These are phyloP conservation scores for Galaxea fascicularis DNA, from an alignment of 92 coral and sea anemone species.

Conservation along the genomic window DNA sequence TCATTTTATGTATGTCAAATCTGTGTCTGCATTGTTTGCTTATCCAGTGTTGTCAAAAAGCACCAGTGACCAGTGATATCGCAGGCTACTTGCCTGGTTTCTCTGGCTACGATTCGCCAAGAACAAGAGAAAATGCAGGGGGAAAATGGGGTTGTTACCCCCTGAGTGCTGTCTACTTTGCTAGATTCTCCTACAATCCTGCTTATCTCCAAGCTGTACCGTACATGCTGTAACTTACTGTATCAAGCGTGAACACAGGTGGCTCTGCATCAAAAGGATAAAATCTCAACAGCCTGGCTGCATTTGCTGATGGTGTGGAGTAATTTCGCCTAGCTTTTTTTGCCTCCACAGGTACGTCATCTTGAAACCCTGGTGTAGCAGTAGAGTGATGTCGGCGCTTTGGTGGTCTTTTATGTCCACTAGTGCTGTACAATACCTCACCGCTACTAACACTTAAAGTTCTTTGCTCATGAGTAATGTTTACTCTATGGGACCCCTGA, in stretches of 20 bases:
- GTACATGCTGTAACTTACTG: slow-evolving; percentile 52
- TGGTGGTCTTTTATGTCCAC: slow-evolving; percentile 22
- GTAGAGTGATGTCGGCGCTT: slow-evolving; percentile 72
- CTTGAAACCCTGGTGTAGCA: slow-evolving; percentile 55
- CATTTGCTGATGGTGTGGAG: background rate
- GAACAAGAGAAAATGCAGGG: no score
- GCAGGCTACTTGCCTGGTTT: no score
- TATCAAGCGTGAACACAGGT: slow-evolving; percentile 69
- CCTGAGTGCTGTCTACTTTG: no score
- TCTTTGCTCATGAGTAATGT: slow-evolving; percentile 25
- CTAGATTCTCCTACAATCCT: no score
- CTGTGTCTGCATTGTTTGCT: no score
- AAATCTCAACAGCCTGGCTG: slow-evolving; percentile 15
- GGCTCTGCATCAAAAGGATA: background rate
- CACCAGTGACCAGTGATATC: no score
- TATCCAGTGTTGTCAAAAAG: no score
- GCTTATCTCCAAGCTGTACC: no score
- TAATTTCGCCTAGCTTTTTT: slow-evolving; percentile 15
- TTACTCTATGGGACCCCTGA: background rate
- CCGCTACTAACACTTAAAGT: slow-evolving; percentile 21
- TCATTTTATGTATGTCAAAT: no score
- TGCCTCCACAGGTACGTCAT: slow-evolving; percentile 14
- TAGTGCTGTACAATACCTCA: background rate
- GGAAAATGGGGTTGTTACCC: no score
- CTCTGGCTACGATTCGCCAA: no score